phyloP scores from a whole-genome alignment of 2,113 vertebrate genomes.

The Corydoras sp. region DNA sequence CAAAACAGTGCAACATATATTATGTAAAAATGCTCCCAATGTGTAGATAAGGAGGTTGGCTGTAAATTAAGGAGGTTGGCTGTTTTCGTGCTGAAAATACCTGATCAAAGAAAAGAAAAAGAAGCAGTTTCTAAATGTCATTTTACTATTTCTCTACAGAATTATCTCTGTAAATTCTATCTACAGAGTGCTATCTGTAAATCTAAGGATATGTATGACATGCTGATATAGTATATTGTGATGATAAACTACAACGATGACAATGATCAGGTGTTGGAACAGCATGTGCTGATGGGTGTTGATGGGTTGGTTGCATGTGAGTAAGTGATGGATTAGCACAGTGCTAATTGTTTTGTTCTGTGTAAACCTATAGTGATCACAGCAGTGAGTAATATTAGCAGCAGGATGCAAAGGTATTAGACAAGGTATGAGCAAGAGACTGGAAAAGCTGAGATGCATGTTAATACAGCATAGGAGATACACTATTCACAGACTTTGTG shows the following conservation, averaged over 20 bases:
- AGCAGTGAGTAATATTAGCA: conserved; percentile 50
- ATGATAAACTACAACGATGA: conserved; percentile 1
- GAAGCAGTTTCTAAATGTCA: not conserved
- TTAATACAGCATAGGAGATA: not conserved
- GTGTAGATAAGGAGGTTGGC: too few relatives aligned
- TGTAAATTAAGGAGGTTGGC: too few relatives aligned
- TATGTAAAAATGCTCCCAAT: too few relatives aligned
- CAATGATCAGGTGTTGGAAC: not conserved
- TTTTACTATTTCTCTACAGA: not conserved
- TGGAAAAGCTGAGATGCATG: conserved; percentile 6
- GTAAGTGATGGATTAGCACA: conserved; percentile 28
- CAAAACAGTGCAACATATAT: too few relatives aligned
- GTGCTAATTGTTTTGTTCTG: conserved; percentile 29
- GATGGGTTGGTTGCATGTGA: conserved; percentile 14
- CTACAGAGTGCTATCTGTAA: conserved; percentile 1
- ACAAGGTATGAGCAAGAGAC: not conserved
- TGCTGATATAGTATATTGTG: not conserved
- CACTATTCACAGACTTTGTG: too few relatives aligned
- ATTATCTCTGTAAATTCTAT: not conserved
- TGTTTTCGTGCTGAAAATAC: too few relatives aligned
- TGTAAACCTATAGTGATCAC: conserved; percentile 33
- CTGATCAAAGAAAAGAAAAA: not conserved
- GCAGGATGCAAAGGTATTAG: conserved; percentile 37
- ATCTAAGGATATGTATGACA: conserved; percentile 11
- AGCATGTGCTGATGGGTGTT: conserved; percentile 23